Base-by-base conservation (phyloP, 2,113 vertebrate species). In the Petrocephalus zakoni region DNA sequence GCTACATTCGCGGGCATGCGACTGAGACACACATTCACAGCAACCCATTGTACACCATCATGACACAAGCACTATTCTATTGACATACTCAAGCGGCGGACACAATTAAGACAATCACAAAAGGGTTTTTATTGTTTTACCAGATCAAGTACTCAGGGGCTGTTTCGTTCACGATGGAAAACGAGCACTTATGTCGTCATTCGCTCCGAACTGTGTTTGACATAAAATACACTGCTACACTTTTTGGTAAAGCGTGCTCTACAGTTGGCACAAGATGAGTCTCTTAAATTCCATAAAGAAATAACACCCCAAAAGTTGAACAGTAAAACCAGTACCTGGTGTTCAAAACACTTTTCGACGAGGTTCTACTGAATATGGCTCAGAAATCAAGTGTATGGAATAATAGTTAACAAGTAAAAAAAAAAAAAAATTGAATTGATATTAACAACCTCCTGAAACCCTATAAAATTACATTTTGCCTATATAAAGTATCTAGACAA, bases 331-430 rank as follows among this genome's bases (percentile, higher is more conserved):
- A 83, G 81, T 83, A 83, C 19, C 81, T 68, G 8, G 1, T 68
- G 61, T 6, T 25, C n/a, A 8, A 64, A 6, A 64, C 61, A 64
- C n/a, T 22, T 64, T 49, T 49, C 22, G 17, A 82, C 17, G 15
- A n/a, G 46, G 15, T 82, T 82, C 37, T 49, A 47, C 78, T 42
- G 21, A 87, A 64, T 61, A 87, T 87, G 86, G 53, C 86, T 87
- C 56, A 61, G 8, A 87, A 87, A 87, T 55, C 51, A 52, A 85
- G 34, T n/a, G 22, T 46, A 58, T 87, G 55, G 56, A n/a, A 5
- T 56, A 55, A 25, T 10, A 78, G 34, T 19, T 78, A 78, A 42
- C 72, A 25, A 87, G 21, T 22, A 29, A 21, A 25, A 42, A 55
- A 86, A 21, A 37, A 4, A 64, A 61, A 64, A 17, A 13, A 29